phyloP scores from a whole-genome alignment of 2,888 invertebrate genomes.

The Xestobium rufovillosum region DNA sequence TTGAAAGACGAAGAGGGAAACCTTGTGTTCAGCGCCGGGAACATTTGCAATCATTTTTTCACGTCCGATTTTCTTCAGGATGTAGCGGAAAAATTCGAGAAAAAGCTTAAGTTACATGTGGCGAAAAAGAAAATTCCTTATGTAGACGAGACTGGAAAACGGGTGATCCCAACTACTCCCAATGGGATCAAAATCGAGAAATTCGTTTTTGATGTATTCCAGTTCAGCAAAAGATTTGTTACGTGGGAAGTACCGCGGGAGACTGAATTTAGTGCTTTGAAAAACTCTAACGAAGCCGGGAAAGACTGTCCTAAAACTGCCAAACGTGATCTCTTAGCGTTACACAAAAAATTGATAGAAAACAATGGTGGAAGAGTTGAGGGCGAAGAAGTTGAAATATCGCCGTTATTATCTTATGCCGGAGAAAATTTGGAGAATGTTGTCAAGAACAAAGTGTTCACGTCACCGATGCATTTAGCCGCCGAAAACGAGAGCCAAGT shows the following conservation, averaged over 20 bases:
- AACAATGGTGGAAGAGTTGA: conserved; percentile 73
- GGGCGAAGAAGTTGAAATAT: conserved; percentile 76
- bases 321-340: conserved; percentile 62
- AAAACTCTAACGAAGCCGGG: conserved; percentile 81
- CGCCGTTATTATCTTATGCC: conserved; percentile 81
- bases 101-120: conserved; percentile 78
- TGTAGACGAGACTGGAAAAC: conserved; percentile 62
- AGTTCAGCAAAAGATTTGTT: conserved; percentile 82
- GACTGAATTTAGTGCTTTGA: conserved; percentile 94
- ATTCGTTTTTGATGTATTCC: conserved; percentile 98
- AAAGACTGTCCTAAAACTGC: conserved; percentile 91
- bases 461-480: conserved; percentile 23
- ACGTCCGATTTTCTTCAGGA: conserved; percentile 73
- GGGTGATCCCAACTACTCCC: conserved; percentile 67
- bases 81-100: conserved; percentile 64
- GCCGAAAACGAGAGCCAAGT: conserved; percentile 26
- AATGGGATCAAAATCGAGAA: conserved; percentile 99
- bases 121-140: conserved; percentile 97
- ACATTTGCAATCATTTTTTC: conserved; percentile 98
- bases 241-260: conserved; percentile 88
- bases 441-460: conserved; percentile 25
- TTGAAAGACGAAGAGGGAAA: conserved; percentile 68
- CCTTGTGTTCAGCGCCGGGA: conserved; percentile 88
- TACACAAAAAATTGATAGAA: conserved; percentile 74
- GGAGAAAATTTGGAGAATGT: conserved; percentile 69